Evolutionary conservation across 2,888 invertebrate genomes (phyloP), one percentile per base, ranked within the genome.

Genomic region (Onthophagus sagittarius): DNA sequence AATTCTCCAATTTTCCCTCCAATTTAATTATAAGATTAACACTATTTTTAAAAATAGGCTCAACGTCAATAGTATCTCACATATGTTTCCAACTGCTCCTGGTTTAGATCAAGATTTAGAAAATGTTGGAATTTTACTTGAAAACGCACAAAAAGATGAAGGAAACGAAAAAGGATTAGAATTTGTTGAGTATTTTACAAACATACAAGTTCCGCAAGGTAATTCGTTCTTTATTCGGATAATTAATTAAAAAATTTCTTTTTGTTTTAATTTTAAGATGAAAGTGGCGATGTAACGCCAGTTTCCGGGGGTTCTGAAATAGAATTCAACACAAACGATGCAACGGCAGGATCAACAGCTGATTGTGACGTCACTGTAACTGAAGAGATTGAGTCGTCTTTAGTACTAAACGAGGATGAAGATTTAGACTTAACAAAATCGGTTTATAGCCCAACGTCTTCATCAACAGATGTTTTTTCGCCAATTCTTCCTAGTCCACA

Each of bases 321-420:
- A 74, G 90, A 90, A 78, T 89, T 90, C 78, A 90, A 91, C 83
- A 90, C 90, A 83, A 90, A 88, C 81, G 89, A 91, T 82, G 91
- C 91, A 73, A 91, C 91, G 72, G 90, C 90, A 80, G 91, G 91
- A 75, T 91, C 91, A 67, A 87, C 87, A 78, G 88, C 88, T 4
- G 89, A 90, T 79, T 89, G 88, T 76, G 89, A 89, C 77, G 84
- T 89, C 53, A 85, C 88, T 81, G 88, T 89, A 80, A 84, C 82
- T 0, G 84, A 84, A 79, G 84, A 85, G 69, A 81, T 83, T 6
- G 83, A 83, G 71, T 77, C 78, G 1, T 79, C 77, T 31, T 70
- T 77, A 53, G 71, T 74, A 13, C 70, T 77, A 71, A 76, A 76
- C 9, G 80, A 81, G 71, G 80, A 80, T 11, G 76, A 77, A 64